These are phyloP conservation scores for Pseudomyrmex flavicornis DNA, from an alignment of 1,140 invertebrate species.

Conservation along the genomic window DNA sequence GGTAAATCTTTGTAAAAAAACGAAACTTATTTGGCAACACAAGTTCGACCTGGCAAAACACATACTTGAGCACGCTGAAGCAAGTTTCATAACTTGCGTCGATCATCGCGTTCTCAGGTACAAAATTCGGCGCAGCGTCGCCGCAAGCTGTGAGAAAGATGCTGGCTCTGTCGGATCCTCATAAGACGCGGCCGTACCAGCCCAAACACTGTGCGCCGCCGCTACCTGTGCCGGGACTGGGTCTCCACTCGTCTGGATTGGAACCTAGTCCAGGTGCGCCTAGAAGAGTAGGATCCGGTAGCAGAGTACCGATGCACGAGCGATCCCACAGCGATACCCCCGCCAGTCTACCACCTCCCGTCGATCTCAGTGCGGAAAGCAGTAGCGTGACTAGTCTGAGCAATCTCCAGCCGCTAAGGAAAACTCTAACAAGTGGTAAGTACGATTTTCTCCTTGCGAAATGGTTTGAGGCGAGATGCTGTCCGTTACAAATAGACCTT, in stretches of 20 bases:
- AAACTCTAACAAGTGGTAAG: conserved; percentile 93
- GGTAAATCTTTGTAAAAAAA: background rate
- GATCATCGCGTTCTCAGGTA: conserved; percentile 78
- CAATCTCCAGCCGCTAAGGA: conserved; percentile 93
- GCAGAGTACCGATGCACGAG: conserved; percentile 90
- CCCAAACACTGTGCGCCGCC: conserved; percentile 88
- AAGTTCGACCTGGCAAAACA: too few relatives aligned
- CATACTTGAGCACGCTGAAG: too few relatives aligned
- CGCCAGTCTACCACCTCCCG: conserved; percentile 91
- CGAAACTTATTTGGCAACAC: too few relatives aligned
- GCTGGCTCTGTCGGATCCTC: conserved; percentile 93
- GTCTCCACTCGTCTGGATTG: conserved; percentile 83
- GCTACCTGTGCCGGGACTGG: conserved; percentile 84
- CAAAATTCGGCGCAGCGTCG: conserved; percentile 95
- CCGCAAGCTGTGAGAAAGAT: conserved; percentile 98
- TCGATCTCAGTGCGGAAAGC: conserved; percentile 96
- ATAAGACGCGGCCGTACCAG: conserved; percentile 95
- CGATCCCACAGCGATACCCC: conserved; percentile 96
- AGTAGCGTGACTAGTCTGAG: conserved; percentile 97
- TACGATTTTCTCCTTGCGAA: conserved; percentile 65
- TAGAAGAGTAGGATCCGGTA: conserved; percentile 88
- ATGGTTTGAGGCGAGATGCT: conserved; percentile 72
- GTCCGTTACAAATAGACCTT: conserved; percentile 49
- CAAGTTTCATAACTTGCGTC: background rate
- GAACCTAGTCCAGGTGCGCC: conserved; percentile 89